Evolutionary conservation across 2,888 invertebrate genomes (phyloP).

Genomic region (Phlogophora meticulosa): DNA sequence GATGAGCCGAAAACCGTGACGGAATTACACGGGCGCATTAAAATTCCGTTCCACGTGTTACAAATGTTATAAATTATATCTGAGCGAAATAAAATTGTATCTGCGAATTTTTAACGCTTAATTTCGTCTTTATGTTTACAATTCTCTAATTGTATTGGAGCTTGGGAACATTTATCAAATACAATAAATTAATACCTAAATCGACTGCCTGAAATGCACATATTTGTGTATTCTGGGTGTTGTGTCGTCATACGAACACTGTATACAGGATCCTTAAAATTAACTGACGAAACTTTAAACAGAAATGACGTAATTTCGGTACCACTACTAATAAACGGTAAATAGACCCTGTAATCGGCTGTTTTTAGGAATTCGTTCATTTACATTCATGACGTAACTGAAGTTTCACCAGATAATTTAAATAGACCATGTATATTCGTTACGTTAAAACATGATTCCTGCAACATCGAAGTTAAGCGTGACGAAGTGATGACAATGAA

Average conservation of each 20-base stretch:
- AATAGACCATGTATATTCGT: not conserved
- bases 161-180: not conserved
- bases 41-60: not conserved
- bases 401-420: not conserved
- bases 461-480: slow-evolving; percentile 53
- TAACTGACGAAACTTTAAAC: not conserved
- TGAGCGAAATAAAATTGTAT: not conserved
- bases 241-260: not conserved
- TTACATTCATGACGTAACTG: not conserved
- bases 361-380: not conserved
- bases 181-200: too few species aligned
- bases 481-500: slow-evolving; percentile 38
- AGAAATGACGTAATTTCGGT: not conserved
- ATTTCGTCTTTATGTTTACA: not conserved
- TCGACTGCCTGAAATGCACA: not conserved
- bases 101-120: not conserved
- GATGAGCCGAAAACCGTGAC: not conserved
- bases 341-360: not conserved
- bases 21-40: not conserved
- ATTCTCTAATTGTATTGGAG: not conserved
- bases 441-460: slow-evolving; percentile 25
- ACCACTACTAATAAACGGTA: not conserved
- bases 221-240: not conserved
- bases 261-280: slow-evolving; percentile 1
- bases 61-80: not conserved